Evolutionary conservation across 2,797 vertebrate species (phyloP).

Genomic region (Neopelma chrysocephalum): DNA sequence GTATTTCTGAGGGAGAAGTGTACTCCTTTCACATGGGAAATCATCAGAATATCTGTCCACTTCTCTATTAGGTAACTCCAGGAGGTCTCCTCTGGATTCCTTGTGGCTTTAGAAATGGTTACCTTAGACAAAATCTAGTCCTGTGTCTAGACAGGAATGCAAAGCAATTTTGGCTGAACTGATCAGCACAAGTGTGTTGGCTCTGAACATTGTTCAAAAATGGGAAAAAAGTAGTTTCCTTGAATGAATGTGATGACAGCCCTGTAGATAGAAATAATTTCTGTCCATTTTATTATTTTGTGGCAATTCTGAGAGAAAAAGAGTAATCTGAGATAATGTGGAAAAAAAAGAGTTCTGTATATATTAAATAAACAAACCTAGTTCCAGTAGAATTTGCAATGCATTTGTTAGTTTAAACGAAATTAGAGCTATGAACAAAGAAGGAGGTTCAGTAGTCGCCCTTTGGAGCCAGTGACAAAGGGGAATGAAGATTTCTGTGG

Average conservation of each 20-base stretch:
- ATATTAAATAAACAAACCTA: not conserved
- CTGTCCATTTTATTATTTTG: not conserved
- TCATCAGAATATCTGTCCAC: not conserved
- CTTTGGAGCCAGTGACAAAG: not conserved
- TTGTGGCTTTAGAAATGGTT: not conserved
- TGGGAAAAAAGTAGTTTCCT: not conserved
- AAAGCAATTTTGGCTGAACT: constrained; percentile 24
- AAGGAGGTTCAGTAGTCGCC: not conserved
- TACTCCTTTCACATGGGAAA: not conserved
- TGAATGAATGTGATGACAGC: not conserved
- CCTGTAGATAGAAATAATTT: not conserved
- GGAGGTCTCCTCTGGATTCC: not conserved
- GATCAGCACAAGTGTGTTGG: not conserved
- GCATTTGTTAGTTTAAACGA: not conserved
- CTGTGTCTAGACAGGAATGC: not conserved
- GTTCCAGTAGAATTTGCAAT: not conserved
- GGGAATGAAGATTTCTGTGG: not conserved
- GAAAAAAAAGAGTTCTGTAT: not conserved
- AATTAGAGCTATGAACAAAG: not conserved
- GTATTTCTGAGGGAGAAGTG: not conserved
- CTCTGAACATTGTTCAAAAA: not conserved
- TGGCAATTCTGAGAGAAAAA: not conserved
- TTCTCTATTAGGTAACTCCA: not conserved
- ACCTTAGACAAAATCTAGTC: not conserved
- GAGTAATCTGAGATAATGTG: not conserved